phyloP scores from a whole-genome alignment of 2,797 vertebrate genomes.

The Malurus leucopterus region DNA sequence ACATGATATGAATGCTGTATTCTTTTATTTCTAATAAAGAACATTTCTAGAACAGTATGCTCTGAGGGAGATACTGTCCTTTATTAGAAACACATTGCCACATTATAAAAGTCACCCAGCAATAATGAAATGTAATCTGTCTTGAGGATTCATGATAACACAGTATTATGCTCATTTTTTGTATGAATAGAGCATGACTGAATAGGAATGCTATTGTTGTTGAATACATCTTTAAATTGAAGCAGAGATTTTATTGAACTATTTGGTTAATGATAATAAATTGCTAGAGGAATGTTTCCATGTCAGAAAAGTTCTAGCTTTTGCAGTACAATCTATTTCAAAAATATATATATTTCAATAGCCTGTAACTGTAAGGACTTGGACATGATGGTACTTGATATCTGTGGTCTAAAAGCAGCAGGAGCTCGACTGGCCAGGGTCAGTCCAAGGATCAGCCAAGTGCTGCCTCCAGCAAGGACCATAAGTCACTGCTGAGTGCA shows the following conservation, averaged over 20 bases:
- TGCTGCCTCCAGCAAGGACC: background rate
- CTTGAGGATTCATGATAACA: conserved; percentile 39
- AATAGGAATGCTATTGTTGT: background rate
- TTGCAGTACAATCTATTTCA: background rate
- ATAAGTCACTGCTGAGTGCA: accelerated
- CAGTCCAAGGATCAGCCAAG: background rate
- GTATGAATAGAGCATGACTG: conserved; percentile 20
- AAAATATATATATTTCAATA: background rate
- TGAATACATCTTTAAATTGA: conserved; percentile 15
- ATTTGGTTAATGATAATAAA: background rate
- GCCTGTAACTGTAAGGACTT: background rate
- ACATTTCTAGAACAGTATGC: background rate
- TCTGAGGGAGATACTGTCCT: conserved; percentile 29
- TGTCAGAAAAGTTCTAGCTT: background rate
- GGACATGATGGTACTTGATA: background rate
- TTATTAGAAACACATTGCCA: conserved; percentile 41
- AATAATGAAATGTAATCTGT: conserved; percentile 52
- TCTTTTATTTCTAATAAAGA: conserved; percentile 13
- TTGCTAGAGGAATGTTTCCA: background rate
- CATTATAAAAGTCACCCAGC: conserved; percentile 30
- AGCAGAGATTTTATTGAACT: conserved; percentile 18
- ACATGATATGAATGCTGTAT: conserved; percentile 4
- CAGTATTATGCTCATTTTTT: conserved; percentile 39
- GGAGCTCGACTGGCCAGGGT: accelerated
- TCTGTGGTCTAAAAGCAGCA: background rate